Percentiles rank a stretch among this genome's conserved stretches.
Conservation (phyloP, 2,113 vertebrate genomes). For the Odontesthes bonariensis region DNA sequence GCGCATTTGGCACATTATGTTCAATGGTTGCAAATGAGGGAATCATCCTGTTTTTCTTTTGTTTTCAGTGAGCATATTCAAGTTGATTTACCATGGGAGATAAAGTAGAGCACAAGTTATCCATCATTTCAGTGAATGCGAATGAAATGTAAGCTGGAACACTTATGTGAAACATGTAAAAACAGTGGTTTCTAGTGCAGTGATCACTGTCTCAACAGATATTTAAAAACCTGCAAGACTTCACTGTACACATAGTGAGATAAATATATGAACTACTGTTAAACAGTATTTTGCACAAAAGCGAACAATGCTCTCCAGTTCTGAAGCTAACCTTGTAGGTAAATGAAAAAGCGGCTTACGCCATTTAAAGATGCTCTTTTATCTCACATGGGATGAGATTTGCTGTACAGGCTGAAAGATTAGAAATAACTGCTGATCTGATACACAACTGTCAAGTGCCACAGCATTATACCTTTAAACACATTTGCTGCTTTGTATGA, state of each 20-base stretch:
- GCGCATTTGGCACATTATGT: slow-evolving; percentile 46
- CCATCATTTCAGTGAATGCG: slow-evolving; percentile 35
- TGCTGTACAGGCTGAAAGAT: slow-evolving; percentile 44
- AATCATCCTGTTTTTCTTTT: slow-evolving; percentile 42
- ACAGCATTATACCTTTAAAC: not conserved
- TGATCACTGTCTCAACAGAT: slow-evolving; percentile 4
- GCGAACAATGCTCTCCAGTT: not conserved
- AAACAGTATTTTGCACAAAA: slow-evolving; percentile 5
- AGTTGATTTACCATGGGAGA: slow-evolving; percentile 46
- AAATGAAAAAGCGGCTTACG: not conserved
- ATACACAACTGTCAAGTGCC: slow-evolving; percentile 1
- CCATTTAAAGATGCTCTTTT: not conserved
- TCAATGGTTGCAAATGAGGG: slow-evolving; percentile 52
- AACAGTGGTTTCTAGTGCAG: not conserved
- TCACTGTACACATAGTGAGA: not conserved
- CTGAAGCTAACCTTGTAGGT: too few relatives aligned
- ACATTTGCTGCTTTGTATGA: not conserved
- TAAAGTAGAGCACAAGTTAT: slow-evolving; percentile 22
- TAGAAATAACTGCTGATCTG: slow-evolving; percentile 51
- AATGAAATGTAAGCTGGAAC: slow-evolving; percentile 14
- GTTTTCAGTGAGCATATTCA: slow-evolving; percentile 36
- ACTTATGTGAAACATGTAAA: not conserved
- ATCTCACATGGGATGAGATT: slow-evolving; percentile 24
- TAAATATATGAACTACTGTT: not conserved
- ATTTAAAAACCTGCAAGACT: not conserved